phyloP scores from a whole-genome alignment of 2,888 invertebrate species.

The Pristionchus fissidentatus region DNA sequence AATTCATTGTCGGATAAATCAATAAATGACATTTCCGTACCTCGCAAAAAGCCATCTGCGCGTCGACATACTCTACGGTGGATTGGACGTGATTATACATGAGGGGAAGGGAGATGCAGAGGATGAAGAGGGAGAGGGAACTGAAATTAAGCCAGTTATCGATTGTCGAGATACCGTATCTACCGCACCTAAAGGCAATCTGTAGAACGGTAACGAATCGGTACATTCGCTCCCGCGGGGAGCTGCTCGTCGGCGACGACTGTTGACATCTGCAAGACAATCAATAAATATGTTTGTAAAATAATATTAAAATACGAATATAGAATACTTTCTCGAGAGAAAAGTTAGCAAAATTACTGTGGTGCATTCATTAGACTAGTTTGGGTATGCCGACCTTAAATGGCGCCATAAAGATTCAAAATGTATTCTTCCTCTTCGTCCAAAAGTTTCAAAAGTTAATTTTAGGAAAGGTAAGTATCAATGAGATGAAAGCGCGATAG shows the following conservation, averaged over 20 bases:
- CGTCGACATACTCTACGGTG: constrained; percentile 74
- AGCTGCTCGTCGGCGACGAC: constrained; percentile 65
- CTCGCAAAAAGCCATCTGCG: constrained; percentile 75
- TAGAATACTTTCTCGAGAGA: too few relatives aligned
- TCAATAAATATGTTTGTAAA: not conserved
- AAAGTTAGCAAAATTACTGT: too few relatives aligned
- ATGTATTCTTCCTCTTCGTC: too few relatives aligned
- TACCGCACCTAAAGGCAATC: constrained; percentile 71
- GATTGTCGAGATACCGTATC: not conserved
- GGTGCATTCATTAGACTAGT: too few relatives aligned
- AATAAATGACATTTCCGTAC: constrained; percentile 53
- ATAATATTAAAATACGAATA: not conserved
- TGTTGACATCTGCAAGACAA: constrained; percentile 60
- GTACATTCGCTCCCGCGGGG: constrained; percentile 68
- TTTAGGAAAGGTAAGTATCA: too few relatives aligned
- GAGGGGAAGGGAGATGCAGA: constrained; percentile 71
- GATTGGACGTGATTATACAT: constrained; percentile 75
- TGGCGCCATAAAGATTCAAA: too few relatives aligned
- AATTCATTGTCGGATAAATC: not conserved
- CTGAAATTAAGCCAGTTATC: constrained; percentile 56
- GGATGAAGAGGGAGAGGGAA: constrained; percentile 68
- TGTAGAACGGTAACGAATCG: constrained; percentile 74
- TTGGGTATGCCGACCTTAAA: too few relatives aligned
- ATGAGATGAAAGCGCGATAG: too few relatives aligned
- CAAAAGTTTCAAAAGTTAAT: too few relatives aligned